These are phyloP conservation scores for Copidosoma aretas DNA, from an alignment of 2,888 invertebrate genomes.

Conservation along the genomic window DNA sequence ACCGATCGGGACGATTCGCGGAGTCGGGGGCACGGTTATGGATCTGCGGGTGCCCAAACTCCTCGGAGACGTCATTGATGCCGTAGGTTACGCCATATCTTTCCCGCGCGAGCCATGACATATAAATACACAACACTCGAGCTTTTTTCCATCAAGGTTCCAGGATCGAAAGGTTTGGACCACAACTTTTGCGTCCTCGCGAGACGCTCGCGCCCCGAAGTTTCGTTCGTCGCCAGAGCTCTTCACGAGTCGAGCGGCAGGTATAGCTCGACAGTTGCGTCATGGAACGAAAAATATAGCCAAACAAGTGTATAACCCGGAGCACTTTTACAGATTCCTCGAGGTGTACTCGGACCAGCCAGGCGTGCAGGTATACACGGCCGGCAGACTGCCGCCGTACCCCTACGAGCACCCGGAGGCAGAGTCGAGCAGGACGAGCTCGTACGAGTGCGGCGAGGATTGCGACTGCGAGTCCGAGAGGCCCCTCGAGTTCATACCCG, in stretches of 20 bases:
- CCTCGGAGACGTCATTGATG: slow-evolving; percentile 71
- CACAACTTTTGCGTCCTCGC: slow-evolving; percentile 76
- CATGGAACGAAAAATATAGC: no score
- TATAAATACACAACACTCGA: no score
- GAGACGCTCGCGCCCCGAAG: slow-evolving; percentile 55
- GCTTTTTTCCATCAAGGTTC: slow-evolving; percentile 40
- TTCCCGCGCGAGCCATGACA: slow-evolving; percentile 35
- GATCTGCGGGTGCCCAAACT: slow-evolving; percentile 75
- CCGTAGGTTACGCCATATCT: slow-evolving; percentile 59
- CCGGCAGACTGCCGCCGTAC: slow-evolving; percentile 47
- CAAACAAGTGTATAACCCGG: no score
- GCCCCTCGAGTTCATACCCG: slow-evolving; percentile 62
- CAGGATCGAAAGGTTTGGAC: slow-evolving; percentile 76
- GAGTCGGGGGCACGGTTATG: slow-evolving; percentile 75
- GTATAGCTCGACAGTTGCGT: no score
- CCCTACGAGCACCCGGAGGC: not conserved
- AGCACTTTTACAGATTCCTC: slow-evolving; percentile 65
- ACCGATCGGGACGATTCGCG: slow-evolving; percentile 74
- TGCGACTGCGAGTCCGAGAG: slow-evolving; percentile 15
- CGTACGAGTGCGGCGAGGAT: slow-evolving; percentile 10
- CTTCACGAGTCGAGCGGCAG: slow-evolving; percentile 52
- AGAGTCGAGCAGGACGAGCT: not conserved
- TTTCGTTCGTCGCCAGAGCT: slow-evolving; percentile 67
- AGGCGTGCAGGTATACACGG: slow-evolving; percentile 88
- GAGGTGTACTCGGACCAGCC: slow-evolving; percentile 87